phyloP scores from a whole-genome alignment of 2,888 invertebrate genomes.

The Nephrocerus scutellatus region DNA sequence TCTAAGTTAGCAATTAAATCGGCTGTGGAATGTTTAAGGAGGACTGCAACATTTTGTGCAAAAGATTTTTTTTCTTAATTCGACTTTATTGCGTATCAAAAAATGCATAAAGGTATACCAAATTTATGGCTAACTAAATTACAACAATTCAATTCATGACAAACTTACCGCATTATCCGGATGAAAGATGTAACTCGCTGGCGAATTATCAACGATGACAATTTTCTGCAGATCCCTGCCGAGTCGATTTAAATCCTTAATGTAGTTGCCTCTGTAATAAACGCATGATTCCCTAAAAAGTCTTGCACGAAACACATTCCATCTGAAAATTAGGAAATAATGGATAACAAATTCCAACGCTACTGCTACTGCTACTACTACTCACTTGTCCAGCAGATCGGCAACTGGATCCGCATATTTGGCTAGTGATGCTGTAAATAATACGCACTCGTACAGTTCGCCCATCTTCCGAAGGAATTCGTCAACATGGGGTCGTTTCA shows the following conservation, averaged over 20 bases:
- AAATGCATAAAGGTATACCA: too few species aligned
- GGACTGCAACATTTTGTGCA: too few species aligned
- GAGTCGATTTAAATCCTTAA: slow-evolving; percentile 96
- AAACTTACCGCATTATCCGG: slow-evolving; percentile 96
- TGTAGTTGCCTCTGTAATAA: slow-evolving; percentile 99
- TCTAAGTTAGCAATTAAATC: too few species aligned
- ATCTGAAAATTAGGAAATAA: slow-evolving; percentile 51
- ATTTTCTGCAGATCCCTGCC: slow-evolving; percentile 94
- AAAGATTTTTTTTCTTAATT: too few species aligned
- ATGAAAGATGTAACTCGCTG: slow-evolving; percentile 99
- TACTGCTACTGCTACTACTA: slow-evolving; percentile 13
- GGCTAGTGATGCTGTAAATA: slow-evolving; percentile 97
- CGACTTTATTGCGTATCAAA: too few species aligned
- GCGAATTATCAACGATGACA: slow-evolving; percentile 98
- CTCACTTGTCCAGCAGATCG: slow-evolving; percentile 81
- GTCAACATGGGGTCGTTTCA: slow-evolving; percentile 98
- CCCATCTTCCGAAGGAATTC: slow-evolving; percentile 98
- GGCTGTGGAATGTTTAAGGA: too few species aligned
- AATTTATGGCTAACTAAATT: too few species aligned
- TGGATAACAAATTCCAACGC: not conserved
- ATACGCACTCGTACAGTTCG: slow-evolving; percentile 96
- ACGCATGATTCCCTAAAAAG: slow-evolving; percentile 99
- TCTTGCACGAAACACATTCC: slow-evolving; percentile 93
- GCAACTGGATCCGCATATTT: slow-evolving; percentile 99
- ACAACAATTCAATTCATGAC: too few species aligned